Percentiles rank a stretch among this genome's conserved stretches.
phyloP scores from a whole-genome alignment of 1,140 invertebrate species.

The Drosophila tsacasi region DNA sequence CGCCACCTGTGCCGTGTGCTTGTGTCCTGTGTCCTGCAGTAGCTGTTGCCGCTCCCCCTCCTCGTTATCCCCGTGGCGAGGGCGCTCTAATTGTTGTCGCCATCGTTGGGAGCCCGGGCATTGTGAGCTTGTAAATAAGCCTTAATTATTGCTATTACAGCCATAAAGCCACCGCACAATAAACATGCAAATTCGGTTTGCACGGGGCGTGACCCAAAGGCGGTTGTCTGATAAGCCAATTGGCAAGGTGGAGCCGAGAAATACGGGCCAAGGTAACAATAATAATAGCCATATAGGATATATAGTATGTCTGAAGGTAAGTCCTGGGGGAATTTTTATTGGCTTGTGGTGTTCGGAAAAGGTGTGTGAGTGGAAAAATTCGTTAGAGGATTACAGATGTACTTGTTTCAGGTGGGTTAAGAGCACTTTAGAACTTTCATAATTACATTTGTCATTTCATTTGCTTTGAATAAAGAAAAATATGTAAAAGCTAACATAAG shows the following conservation, averaged over 20 bases:
- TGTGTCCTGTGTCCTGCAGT: constrained; percentile 8
- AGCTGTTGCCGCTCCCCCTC: constrained; percentile 1
- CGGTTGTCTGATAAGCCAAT: constrained; percentile 46
- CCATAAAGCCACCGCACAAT: constrained; percentile 80
- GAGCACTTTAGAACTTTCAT: background rate
- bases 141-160: constrained; percentile 80
- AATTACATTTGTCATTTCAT: background rate
- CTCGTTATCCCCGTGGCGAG: constrained; percentile 31
- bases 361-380: constrained; percentile 1
- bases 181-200: constrained; percentile 76
- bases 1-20: constrained; percentile 22
- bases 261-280: constrained; percentile 30
- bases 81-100: constrained; percentile 65
- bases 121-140: constrained; percentile 78
- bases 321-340: constrained; percentile 13
- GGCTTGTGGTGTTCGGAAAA: no score
- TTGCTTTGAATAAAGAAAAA: accelerated
- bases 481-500: background rate
- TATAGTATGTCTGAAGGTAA: background rate
- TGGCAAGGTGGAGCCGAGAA: constrained; percentile 28
- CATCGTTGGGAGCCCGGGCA: constrained; percentile 33
- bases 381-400: background rate
- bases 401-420: background rate
- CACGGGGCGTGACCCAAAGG: constrained; percentile 36
- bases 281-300: constrained; percentile 7